Percentiles rank a stretch among this genome's conserved stretches.
These are phyloP conservation scores for Sisyra terminalis DNA, from an alignment of 2,888 invertebrate genomes.

Conservation along the genomic window DNA sequence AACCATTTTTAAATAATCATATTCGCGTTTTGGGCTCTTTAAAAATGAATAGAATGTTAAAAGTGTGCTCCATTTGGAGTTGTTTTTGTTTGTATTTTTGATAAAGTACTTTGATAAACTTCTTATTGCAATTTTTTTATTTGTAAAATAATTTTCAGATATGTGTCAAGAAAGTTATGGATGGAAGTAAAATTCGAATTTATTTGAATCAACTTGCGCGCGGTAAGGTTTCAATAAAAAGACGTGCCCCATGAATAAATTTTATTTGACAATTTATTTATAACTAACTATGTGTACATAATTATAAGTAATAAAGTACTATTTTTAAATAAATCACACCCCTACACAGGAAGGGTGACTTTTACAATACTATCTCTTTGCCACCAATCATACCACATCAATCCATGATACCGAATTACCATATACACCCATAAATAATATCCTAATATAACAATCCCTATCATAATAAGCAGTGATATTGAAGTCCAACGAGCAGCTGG, in stretches of 20 bases:
- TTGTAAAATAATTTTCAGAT: conserved; percentile 40
- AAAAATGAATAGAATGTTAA: too few relatives aligned
- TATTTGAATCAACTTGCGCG: conserved; percentile 69
- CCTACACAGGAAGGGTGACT: conserved; percentile 20
- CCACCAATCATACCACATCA: conserved; percentile 37
- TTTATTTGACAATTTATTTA: not conserved
- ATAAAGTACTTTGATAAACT: too few relatives aligned
- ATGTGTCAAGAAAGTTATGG: conserved; percentile 72
- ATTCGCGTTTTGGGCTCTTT: too few relatives aligned
- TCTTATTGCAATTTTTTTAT: conserved; percentile 5
- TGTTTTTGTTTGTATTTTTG: not conserved
- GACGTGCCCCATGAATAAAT: conserved; percentile 54
- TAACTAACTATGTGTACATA: not conserved
- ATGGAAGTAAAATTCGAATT: conserved; percentile 67
- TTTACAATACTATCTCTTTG: conserved; percentile 32
- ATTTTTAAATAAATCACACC: not conserved
- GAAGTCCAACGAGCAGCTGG: conserved; percentile 32
- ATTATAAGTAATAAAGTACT: not conserved
- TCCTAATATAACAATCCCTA: conserved; percentile 30
- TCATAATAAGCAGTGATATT: conserved; percentile 29
- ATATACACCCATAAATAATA: conserved; percentile 34
- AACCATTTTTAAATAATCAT: too few relatives aligned
- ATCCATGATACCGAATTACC: conserved; percentile 29
- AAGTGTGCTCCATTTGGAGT: too few relatives aligned
- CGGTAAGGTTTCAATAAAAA: conserved; percentile 76